Base-by-base conservation (phyloP, 2,113 vertebrate species). In the Mastomys coucha region DNA sequence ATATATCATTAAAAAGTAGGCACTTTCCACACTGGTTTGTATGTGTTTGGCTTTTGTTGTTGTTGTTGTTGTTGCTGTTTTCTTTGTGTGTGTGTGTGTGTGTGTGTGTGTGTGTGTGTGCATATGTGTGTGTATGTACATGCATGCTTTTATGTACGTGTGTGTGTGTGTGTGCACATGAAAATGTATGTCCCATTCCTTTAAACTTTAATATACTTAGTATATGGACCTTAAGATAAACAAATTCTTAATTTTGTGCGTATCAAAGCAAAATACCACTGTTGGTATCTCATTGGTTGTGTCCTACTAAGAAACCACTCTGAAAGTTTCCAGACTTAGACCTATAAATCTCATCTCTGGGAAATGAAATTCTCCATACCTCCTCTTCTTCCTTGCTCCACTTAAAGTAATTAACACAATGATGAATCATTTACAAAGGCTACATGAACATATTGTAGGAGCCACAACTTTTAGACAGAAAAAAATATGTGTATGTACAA, bases 391-490 rank as follows among this genome's bases (percentile, higher is more conserved):
- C 53, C 58, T 24, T 22, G 12, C 31, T 67, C 72, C 70, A 82
- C 65, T 78, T 63, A 73, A 65, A 63, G 33, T 60, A 53, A 85
- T 36, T 5, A 42, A 10, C 20, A 22, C 13, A 33, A 6, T 14
- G 53, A 1, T 96, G 76, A 90, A 89, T 95, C 39, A 75, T 91
- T 97, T 69, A 92, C 92, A 78, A 89, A 96, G 49, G 45, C 19
- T 60, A 96, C 42, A n/a, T 26, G 58, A 20, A 33, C 28, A 60
- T 33, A 45, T 69, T 72, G 63, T 45, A 72, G 80, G 49, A 86
- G 69, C n/a, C 56, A 53, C 19, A 17, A 2, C 20, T 76, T 96
- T 70, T 73, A 91, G 78, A 1, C 13, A 75, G 82, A 77, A 60
- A 76, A 81, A 92, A 69, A 33, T 90, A 56, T 73, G 20, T 63